phyloP scores from a whole-genome alignment of 2,797 vertebrate genomes.

The Sylvilagus floridanus region DNA sequence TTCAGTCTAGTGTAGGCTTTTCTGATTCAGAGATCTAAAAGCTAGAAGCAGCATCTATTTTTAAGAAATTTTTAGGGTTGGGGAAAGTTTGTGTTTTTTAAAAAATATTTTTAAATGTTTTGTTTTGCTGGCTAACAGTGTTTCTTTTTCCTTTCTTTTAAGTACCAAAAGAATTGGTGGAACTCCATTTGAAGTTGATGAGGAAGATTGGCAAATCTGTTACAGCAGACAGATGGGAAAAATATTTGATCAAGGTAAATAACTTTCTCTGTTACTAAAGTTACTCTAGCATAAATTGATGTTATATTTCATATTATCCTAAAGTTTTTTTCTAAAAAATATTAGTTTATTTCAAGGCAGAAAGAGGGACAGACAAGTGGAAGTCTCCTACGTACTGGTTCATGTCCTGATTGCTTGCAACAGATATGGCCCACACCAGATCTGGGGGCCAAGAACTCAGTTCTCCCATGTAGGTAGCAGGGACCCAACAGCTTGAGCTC shows the following conservation, averaged over 20 bases:
- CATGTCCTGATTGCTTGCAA: no score
- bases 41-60: not conserved
- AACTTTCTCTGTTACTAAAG: slow-evolving; percentile 35
- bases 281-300: slow-evolving; percentile 9
- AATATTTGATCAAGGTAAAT: slow-evolving; percentile 96
- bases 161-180: slow-evolving; percentile 97
- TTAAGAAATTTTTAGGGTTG: slow-evolving; percentile 25
- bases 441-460: no score
- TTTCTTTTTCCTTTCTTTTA: slow-evolving; percentile 64
- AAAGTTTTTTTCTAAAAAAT: not conserved
- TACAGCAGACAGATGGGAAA: slow-evolving; percentile 98
- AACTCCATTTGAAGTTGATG: slow-evolving; percentile 98
- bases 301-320: not conserved
- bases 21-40: slow-evolving; percentile 16
- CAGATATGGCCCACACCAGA: no score
- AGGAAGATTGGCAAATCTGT: slow-evolving; percentile 98
- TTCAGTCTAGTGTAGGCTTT: slow-evolving; percentile 46
- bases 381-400: no score
- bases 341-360: no score
- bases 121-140: slow-evolving; percentile 60
- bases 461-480: no score
- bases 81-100: not conserved
- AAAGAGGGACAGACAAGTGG: no score
- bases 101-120: slow-evolving; percentile 52
- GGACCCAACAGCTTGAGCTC: no score